A percentile compares a stretch with the other conserved stretches of the same genome.
phyloP scores from a whole-genome alignment of 2,888 invertebrate genomes.

The Ectropis crepuscularia region DNA sequence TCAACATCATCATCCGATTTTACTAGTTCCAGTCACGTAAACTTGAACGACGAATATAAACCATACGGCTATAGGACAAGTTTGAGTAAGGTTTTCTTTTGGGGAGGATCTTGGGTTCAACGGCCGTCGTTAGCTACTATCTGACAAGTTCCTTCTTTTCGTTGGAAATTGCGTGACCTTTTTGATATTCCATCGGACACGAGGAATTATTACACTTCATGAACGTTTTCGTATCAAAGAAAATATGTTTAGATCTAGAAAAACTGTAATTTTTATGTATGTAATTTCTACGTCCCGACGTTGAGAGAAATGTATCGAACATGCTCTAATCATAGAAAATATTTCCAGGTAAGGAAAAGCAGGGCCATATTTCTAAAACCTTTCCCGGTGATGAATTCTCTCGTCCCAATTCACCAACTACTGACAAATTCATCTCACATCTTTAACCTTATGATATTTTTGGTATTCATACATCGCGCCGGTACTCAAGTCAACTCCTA shows the following conservation, averaged over 20 bases:
- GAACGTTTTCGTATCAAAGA: not conserved
- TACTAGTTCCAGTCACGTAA: constrained; percentile 85
- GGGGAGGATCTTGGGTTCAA: constrained; percentile 54
- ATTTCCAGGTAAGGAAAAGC: constrained; percentile 18
- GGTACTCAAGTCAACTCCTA: constrained; percentile 68
- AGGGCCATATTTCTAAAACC: constrained; percentile 25
- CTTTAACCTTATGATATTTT: constrained; percentile 44
- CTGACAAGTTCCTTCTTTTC: constrained; percentile 43
- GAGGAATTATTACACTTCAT: constrained; percentile 24
- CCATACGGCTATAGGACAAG: constrained; percentile 65
- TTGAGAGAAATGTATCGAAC: constrained; percentile 10
- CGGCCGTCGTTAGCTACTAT: constrained; percentile 49
- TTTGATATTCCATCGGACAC: constrained; percentile 32
- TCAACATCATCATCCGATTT: constrained; percentile 84
- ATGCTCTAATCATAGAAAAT: constrained; percentile 11
- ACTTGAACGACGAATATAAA: constrained; percentile 80
- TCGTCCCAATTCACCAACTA: constrained; percentile 33
- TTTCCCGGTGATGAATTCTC: constrained; percentile 27
- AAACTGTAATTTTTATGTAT: not conserved
- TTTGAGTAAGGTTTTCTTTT: constrained; percentile 49
- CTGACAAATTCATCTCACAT: constrained; percentile 40
- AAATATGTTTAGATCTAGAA: not conserved
- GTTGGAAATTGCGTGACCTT: constrained; percentile 45
- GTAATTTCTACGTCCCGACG: not conserved
- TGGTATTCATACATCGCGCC: constrained; percentile 48